Base-by-base conservation (phyloP, 2,797 vertebrate species). In the Borostomias antarcticus region DNA sequence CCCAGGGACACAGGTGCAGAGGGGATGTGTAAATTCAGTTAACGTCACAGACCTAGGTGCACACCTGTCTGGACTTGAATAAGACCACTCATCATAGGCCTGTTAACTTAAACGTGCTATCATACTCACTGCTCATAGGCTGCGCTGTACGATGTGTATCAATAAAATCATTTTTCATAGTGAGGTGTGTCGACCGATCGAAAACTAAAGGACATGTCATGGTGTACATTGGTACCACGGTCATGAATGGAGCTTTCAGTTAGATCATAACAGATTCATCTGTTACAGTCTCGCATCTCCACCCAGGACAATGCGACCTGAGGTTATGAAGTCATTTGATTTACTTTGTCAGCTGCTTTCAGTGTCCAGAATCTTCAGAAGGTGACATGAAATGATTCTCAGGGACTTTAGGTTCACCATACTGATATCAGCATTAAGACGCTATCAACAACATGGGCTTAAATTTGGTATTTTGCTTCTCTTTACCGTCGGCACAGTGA, bases 231-330 rank as follows among this genome's bases (percentile, higher is more conserved):
- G 15, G 29, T 30, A 28, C 32, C 29, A n/a, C 17, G 26, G 15
- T 29, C 23, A 25, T 15, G 30, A 28, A 30, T 10, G 29, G 52
- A 29, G 70, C 77, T 79, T 26, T 61, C 58, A 77, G 76, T 70
- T 75, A 72, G 56, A 72, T 79, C 68, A 69, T 48, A 72, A 69
- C 60, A 69, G 70, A 77, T 79, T 64, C 71, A 73, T 62, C 64
- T 43, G 50, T 64, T 75, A 64, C 62, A 66, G 70, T 45, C n/a
- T n/a, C n/a, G n/a, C n/a, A n/a, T 23, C 47, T 66, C 53, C 2
- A 68, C 50, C 57, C 62, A 56, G 68, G 58, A 75, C 35, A 9
- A 40, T 50, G 26, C 59, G 58, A 62, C 76, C 75, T 69, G 40
- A 33, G 61, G 75, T 58, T 52, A 76, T 26, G 29, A 8, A 52